Evolutionary conservation across 2,888 invertebrate species (phyloP), one percentile per base, ranked within the genome.

Genomic region (Drosophila quinaria): DNA sequence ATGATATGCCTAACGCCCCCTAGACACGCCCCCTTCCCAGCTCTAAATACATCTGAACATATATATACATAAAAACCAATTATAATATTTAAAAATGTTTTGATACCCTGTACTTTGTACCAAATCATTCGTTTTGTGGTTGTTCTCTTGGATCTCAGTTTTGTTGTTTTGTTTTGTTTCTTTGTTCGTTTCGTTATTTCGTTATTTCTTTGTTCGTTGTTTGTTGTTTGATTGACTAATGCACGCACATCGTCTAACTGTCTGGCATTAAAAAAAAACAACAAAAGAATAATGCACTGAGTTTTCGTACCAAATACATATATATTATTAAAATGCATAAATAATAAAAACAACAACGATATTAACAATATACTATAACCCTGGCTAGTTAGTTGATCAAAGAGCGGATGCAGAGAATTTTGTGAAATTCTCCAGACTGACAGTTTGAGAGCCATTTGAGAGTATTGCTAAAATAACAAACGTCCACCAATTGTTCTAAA

Each of bases 201-300:
- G 17, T 42, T 60, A 42, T 13, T 42, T 63, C 63, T 46, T 71
- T 29, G 29, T 64, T 31, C 6, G 22, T 56, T 56, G 31, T 46
- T 54, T 31, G 19, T 35, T 44, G 31, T 42, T 54, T 17, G 33
- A 74, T 64, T 54, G 60, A 80, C 68, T 78, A 80, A 83, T 71
- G 72, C 84, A 87, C 79, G 81, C 84, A 70, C 67, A 33, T 61
- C 44, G 55, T 68, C 37, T 25, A 59, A 65, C 60, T 41, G 49
- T 42, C 11, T 49, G 22, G 13, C 22, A 49, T 44, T 49, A 55
- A 49, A 61, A 61, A 44, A 46, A 58, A 55, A 47, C 42, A 33
- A 55, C 6, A 44, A 59, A 60, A 31, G 39, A 61, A 54, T 49
- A 61, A 54, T 51, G 81, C 87, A 83, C 84, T 42, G 42, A 58